Evolutionary conservation across 2,797 vertebrate genomes (phyloP), one percentile per base, ranked within the genome.

Genomic region (Champsocephalus esox): DNA sequence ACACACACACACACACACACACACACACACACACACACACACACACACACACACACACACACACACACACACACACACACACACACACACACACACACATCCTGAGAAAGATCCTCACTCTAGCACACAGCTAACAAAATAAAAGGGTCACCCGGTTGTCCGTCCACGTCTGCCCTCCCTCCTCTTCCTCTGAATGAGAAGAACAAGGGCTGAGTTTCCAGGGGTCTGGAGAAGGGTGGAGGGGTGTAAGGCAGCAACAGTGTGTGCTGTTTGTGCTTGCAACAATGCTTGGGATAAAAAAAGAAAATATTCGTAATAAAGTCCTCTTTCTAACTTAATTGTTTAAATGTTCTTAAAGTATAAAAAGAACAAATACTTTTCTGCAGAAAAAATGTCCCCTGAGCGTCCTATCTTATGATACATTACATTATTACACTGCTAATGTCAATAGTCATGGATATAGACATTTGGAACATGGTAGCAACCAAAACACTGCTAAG

Each of bases 61-160:
- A 28, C 21, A 59, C 45, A 73, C n/a, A 64, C 73, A 73, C 71
- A 80, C 34, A 38, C 34, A 59, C 43, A 21, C 49, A 34, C 62
- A 32, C 60, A 28, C 21, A 59, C 45, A 73, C 66, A 66, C 58
- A 70, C 28, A 75, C 34, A 28, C 24, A 28, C 24, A 59, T 73
- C 45, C 59, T 61, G 72, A 63, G 73, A 79, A 61, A 12, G 63
- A 58, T 49, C 66, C 61, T 78, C 85, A 83, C 28, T 28, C 28
- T 28, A 28, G 28, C 62, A 77, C 90, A 83, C 88, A 93, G 92
- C 91, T 90, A 87, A 87, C 85, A 85, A 89, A 91, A 91, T 78
- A 92, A 87, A 81, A 52, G 19, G 60, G 58, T 75, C 74, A 64
- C 69, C 76, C 83, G 77, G 77, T 50, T 67, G 66, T 82, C 82